Base-by-base conservation (phyloP, 2,113 vertebrate species). In the Myanophis thanlyinensis region DNA sequence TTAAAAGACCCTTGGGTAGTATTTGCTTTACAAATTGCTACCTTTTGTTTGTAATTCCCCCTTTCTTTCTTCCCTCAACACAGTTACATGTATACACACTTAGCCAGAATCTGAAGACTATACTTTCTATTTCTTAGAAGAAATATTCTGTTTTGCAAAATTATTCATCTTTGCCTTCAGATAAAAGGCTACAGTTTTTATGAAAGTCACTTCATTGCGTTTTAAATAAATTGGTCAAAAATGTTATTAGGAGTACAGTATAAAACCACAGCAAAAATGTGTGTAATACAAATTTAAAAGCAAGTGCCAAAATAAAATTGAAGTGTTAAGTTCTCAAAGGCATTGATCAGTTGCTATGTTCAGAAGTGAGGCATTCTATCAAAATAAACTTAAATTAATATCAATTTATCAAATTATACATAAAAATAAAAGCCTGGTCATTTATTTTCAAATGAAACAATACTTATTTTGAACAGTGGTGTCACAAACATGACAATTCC, bases 191-290 rank as follows among this genome's bases (percentile, higher is more conserved):
- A 95, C 90, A 95, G 91, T 90, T 95, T 96, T 96, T 95, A 96
- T 94, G 93, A 95, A 95, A 94, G 91, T 91, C 53, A 2, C 5
- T 88, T 67, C 5, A 46, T 87, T 51, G 85, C 86, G 89, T 73
- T 96, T 96, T 85, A 96, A 96, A 95, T 96, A 95, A 96, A 97
- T 87, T 84, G 62, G 84, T 96, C 53, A 94, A 84, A 90, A 95
- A 89, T 84, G 90, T 95, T 94, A 96, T 91, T 15, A 85, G 95
- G 90, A 30, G 93, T 97, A 96, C 95, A 96, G 94, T 96, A 97
- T 93, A 95, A 97, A 97, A 96, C 46, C 85, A 96, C 88, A 91
- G 85, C 0, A 62, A 95, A 93, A 90, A 89, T 90, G 89, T 52
- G 48, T 90, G 95, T 91, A 96, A 92, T 95, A 94, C 93, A 95